Percentiles rank a stretch among this genome's conserved stretches.
Evolutionary conservation across 1,140 invertebrate species (phyloP).

Genomic region (Phymastichus coffea): DNA sequence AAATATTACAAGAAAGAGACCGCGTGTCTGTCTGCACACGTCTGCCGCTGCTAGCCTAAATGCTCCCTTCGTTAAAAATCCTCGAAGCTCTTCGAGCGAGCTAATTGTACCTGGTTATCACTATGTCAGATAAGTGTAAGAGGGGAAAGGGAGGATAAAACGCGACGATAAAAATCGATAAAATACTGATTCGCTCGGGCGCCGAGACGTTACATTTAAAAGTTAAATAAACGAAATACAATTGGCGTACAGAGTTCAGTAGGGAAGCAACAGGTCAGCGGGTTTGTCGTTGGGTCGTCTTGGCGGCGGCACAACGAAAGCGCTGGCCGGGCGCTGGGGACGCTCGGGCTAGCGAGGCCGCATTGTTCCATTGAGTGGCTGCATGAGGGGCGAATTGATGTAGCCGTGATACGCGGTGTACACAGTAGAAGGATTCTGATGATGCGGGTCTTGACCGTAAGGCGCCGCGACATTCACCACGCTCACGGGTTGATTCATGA

Average conservation of each 20-base stretch:
- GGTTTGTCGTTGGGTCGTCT: too few relatives aligned
- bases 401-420: slow-evolving; percentile 74
- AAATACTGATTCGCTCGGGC: too few relatives aligned
- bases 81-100: neutral
- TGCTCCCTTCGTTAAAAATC: neutral
- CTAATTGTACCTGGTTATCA: slow-evolving; percentile 4
- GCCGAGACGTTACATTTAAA: too few relatives aligned
- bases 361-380: slow-evolving; percentile 72
- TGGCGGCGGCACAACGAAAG: slow-evolving; percentile 17
- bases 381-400: slow-evolving; percentile 68
- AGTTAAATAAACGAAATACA: too few relatives aligned
- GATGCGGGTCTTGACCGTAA: slow-evolving; percentile 63
- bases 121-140: neutral
- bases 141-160: neutral
- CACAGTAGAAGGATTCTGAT: slow-evolving; percentile 69
- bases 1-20: slow-evolving; percentile 32
- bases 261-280: too few relatives aligned
- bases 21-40: neutral
- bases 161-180: slow-evolving; percentile 12
- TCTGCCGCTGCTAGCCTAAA: too few relatives aligned
- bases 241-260: too few relatives aligned
- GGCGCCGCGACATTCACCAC: slow-evolving; percentile 69
- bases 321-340: slow-evolving; percentile 21
- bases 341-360: slow-evolving; percentile 53
- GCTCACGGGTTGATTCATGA: slow-evolving; percentile 73